Evolutionary conservation across 2,888 invertebrate genomes (phyloP), one percentile per base, ranked within the genome.

Genomic region (Gryllus longicercus): DNA sequence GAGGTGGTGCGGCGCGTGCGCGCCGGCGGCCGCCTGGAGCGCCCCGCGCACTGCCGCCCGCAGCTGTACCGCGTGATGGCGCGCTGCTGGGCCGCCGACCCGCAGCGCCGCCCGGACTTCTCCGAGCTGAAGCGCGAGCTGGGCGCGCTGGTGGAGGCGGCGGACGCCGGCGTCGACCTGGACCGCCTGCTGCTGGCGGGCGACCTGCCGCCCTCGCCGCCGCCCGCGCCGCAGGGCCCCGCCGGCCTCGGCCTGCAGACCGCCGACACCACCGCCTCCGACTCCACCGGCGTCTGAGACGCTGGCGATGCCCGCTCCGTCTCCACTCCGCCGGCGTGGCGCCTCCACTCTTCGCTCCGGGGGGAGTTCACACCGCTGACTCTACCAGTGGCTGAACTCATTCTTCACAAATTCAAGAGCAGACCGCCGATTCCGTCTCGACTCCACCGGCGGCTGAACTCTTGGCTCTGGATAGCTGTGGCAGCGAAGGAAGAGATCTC

Each of bases 1-100:
- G 94, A 95, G 85, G 95, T 95, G n/a, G 91, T 95, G 86, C 90
- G 94, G 12, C 91, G 92, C 74, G 94, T 95, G 78, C 91, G 94
- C 38, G 93, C 92, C 84, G 95, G 95, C 49, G 92, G 93, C 86
- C 90, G 95, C 0, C 91, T 95, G 80, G 93, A 94, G 85, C 89
- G 94, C 79, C 95, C 95, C 1, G 90, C 92, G 80, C 94, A 95
- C 87, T 95, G 94, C 87, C 92, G 93, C 83, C 92, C 93, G 81
- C 91, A 92, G 85, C 88, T 93, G 84, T 92, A 91, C 85, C 89
- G 90, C 83, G 87, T 93, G 82, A 92, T 93, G 88, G 87, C 89
- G 21, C 88, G 90, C 82, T 90, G 90, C 85, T 90, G 90, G 90
- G 91, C 92, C 85, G 92, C 92, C 50, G 93, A 93, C 86, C 92